phyloP scores from a whole-genome alignment of 2,797 vertebrate species.

The Liasis olivaceus region DNA sequence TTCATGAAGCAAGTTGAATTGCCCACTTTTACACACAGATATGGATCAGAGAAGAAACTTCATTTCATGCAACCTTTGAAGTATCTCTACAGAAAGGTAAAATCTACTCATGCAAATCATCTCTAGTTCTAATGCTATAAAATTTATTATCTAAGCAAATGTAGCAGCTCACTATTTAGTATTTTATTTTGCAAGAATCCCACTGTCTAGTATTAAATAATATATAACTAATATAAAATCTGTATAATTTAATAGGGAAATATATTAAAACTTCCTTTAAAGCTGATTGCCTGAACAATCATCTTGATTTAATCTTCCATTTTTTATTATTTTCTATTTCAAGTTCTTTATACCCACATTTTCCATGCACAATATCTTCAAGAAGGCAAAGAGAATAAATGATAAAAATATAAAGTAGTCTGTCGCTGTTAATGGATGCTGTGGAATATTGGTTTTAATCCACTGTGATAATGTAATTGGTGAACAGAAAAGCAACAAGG shows the following conservation, averaged over 20 bases:
- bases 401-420: not conserved
- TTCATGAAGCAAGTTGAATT: slow-evolving; percentile 67
- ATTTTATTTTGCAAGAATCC: slow-evolving; percentile 9
- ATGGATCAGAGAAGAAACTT: slow-evolving; percentile 74
- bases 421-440: not conserved
- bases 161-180: slow-evolving; percentile 32
- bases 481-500: not conserved
- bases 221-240: not conserved
- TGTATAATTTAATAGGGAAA: not conserved
- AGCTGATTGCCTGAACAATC: not conserved
- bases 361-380: not conserved
- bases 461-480: not conserved
- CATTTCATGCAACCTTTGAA: slow-evolving; percentile 76
- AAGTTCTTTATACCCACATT: not conserved
- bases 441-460: not conserved
- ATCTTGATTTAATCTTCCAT: slow-evolving; percentile 4
- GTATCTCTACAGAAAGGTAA: slow-evolving; percentile 69
- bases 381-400: not conserved
- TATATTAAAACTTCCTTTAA: not conserved
- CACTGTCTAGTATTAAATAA: slow-evolving; percentile 21
- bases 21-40: slow-evolving; percentile 74
- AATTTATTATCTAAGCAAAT: slow-evolving; percentile 59
- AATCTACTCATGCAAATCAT: slow-evolving; percentile 67
- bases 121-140: slow-evolving; percentile 52
- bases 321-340: not conserved